Evolutionary conservation across 2,888 invertebrate species (phyloP).

Genomic region (Hoplodrina ambigua): DNA sequence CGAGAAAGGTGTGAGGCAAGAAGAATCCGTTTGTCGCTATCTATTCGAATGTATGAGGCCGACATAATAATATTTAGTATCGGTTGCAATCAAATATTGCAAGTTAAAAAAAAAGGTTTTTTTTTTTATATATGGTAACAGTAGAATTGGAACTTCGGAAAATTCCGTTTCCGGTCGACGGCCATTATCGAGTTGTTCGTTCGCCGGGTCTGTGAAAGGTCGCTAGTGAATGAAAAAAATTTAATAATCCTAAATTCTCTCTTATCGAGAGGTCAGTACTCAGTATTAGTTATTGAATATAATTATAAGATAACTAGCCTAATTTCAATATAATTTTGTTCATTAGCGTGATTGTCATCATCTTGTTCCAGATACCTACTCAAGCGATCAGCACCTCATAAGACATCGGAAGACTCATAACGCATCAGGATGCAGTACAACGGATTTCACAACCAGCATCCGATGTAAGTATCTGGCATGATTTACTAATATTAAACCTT

Average conservation of each 20-base stretch:
- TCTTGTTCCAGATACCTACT: slow-evolving; percentile 84
- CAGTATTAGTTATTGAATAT: slow-evolving; percentile 30
- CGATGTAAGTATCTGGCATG: slow-evolving; percentile 80
- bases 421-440: slow-evolving; percentile 87
- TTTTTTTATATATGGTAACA: slow-evolving; percentile 24
- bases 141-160: neutral
- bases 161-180: slow-evolving; percentile 76
- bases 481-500: slow-evolving; percentile 28
- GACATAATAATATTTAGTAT: neutral
- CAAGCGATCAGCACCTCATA: slow-evolving; percentile 82
- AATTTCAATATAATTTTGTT: slow-evolving; percentile 17
- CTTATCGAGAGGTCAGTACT: slow-evolving; percentile 85
- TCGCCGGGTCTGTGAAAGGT: slow-evolving; percentile 89
- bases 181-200: slow-evolving; percentile 92
- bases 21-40: too few species aligned
- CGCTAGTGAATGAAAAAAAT: slow-evolving; percentile 82
- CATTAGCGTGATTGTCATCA: slow-evolving; percentile 36
- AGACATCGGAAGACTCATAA: slow-evolving; percentile 68
- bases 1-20: too few species aligned
- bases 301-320: slow-evolving; percentile 15
- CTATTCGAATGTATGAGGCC: too few species aligned
- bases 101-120: slow-evolving; percentile 4
- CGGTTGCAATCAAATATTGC: slow-evolving; percentile 2
- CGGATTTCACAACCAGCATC: slow-evolving; percentile 89
- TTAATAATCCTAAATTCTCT: slow-evolving; percentile 84